Evolutionary conservation across 1,140 invertebrate genomes (phyloP).

Genomic region (Trinorchestia longiramus): DNA sequence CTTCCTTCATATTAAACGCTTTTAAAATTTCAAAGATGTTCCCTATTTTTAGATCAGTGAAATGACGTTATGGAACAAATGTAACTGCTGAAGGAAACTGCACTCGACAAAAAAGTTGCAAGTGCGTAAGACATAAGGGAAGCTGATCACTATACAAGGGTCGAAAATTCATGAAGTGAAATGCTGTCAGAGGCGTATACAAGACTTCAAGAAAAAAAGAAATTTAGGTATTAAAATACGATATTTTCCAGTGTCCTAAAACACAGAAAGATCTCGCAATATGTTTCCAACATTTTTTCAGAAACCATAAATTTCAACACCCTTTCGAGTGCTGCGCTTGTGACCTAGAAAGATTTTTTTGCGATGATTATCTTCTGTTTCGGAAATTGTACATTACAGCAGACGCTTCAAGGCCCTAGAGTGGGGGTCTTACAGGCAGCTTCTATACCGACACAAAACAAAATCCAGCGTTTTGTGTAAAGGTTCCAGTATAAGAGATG

Average conservation of each 20-base stretch:
- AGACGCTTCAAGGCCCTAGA: background rate
- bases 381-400: background rate
- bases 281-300: background rate
- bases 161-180: background rate
- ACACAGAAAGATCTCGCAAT: background rate
- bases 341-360: background rate
- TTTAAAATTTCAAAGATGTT: too few species aligned
- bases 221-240: too few species aligned
- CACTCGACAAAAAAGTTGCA: too few species aligned
- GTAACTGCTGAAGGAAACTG: too few species aligned
- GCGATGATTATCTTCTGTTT: background rate
- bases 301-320: background rate
- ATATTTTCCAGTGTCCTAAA: too few species aligned
- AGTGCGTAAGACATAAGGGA: too few species aligned
- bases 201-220: too few species aligned
- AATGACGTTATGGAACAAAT: too few species aligned
- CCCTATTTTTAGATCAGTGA: too few species aligned
- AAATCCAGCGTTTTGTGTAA: background rate
- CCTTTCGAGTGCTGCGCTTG: background rate
- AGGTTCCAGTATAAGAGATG: background rate
- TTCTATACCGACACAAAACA: background rate
- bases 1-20: too few species aligned
- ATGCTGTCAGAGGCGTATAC: background rate
- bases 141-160: too few species aligned
- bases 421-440: too few species aligned